Conservation (phyloP, 1,140 invertebrate genomes). For the Wasmannia auropunctata region DNA sequence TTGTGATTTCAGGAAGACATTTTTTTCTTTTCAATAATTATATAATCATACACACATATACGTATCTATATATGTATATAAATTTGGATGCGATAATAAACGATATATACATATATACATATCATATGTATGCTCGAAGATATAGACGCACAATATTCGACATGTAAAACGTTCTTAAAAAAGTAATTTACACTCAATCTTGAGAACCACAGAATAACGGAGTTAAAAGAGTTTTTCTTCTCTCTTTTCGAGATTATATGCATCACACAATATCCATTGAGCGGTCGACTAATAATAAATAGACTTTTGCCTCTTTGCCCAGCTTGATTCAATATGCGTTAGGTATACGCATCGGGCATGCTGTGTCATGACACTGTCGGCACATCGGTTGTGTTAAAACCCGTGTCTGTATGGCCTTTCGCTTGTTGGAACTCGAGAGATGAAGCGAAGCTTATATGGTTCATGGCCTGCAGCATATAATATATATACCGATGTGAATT, state of each 20-base stretch:
- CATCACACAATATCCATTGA: constrained; percentile 70
- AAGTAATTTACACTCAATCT: constrained; percentile 59
- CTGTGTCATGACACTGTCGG: constrained; percentile 69
- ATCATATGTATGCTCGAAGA: constrained; percentile 39
- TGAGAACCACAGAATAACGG: constrained; percentile 84
- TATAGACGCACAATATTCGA: not conserved
- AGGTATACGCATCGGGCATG: constrained; percentile 60
- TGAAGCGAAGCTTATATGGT: constrained; percentile 82
- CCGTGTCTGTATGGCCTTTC: constrained; percentile 79
- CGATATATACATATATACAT: constrained; percentile 50
- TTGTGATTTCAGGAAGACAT: constrained; percentile 71
- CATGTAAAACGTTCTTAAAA: constrained; percentile 67
- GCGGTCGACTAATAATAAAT: constrained; percentile 50
- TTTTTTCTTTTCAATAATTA: constrained; percentile 35
- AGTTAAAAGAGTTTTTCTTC: constrained; percentile 68
- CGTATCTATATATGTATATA: constrained; percentile 46
- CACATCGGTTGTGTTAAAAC: constrained; percentile 74
- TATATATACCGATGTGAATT: constrained; percentile 78
- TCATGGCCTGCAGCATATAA: constrained; percentile 85
- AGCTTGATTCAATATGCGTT: constrained; percentile 53
- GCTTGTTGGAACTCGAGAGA: constrained; percentile 82
- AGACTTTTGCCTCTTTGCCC: constrained; percentile 46
- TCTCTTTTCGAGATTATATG: constrained; percentile 42
- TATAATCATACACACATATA: constrained; percentile 39
- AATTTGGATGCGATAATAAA: not conserved